Percentiles rank a stretch among this genome's conserved stretches.
Evolutionary conservation across 1,140 invertebrate species (phyloP).

Genomic region (Euura saliciscinereae): DNA sequence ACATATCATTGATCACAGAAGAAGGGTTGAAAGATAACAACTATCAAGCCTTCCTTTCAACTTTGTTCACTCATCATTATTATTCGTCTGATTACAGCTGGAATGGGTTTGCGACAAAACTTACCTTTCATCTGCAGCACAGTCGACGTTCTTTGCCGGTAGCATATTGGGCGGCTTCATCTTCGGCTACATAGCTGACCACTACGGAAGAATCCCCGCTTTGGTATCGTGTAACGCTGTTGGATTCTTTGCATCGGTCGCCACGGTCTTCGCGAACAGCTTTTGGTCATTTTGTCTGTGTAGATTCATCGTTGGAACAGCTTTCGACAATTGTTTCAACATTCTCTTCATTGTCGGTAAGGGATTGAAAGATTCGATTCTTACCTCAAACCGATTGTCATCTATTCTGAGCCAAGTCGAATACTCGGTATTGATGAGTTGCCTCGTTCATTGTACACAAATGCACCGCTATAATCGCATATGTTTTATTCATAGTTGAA

Average conservation of each 20-base stretch:
- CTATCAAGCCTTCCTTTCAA: too few relatives aligned
- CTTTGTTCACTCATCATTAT: too few relatives aligned
- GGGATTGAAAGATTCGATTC: slow-evolving; percentile 22
- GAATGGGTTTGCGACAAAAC: slow-evolving; percentile 85
- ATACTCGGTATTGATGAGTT: too few relatives aligned
- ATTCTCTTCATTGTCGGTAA: slow-evolving; percentile 91
- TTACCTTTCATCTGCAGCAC: slow-evolving; percentile 73
- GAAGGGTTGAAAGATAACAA: too few relatives aligned
- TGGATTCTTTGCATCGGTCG: slow-evolving; percentile 78
- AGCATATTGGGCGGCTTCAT: slow-evolving; percentile 60
- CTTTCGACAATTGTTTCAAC: slow-evolving; percentile 89
- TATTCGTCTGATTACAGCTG: slow-evolving; percentile 59
- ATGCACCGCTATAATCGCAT: too few relatives aligned
- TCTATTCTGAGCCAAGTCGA: too few relatives aligned
- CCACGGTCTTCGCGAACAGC: slow-evolving; percentile 73
- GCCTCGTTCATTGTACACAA: too few relatives aligned
- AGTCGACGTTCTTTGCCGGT: slow-evolving; percentile 69
- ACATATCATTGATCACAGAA: too few relatives aligned
- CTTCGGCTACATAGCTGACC: slow-evolving; percentile 62
- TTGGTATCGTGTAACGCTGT: slow-evolving; percentile 75
- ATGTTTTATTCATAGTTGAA: too few relatives aligned
- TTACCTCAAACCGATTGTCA: too few relatives aligned
- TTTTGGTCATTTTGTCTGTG: slow-evolving; percentile 80
- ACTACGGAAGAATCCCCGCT: slow-evolving; percentile 59
- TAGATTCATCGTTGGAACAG: slow-evolving; percentile 81